Base-by-base conservation (phyloP, 2,888 invertebrate genomes). In the Oxyscelio sp. region DNA sequence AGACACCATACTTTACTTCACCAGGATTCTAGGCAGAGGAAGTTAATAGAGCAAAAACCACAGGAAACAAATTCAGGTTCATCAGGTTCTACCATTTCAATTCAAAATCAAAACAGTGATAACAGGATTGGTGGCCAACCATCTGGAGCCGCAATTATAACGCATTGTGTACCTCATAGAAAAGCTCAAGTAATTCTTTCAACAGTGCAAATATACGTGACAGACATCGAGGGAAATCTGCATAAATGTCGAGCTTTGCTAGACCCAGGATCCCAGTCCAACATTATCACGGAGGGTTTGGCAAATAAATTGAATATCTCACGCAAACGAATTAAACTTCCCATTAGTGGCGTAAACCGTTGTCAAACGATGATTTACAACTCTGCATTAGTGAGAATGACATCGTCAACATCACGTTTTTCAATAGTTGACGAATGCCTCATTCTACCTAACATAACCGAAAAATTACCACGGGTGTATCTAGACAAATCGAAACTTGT, bases 141-240 rank as follows among this genome's bases (percentile, higher is more conserved):
- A 24, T 27, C 24, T 4, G 48, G 21, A 1, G 3, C 8, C 3
- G 19, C 48, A 2, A 13, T 52, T 13, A 34, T 65, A 6, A 45
- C 48, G 24, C 48, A 65, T 48, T 65, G 65, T 27, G 17, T 27
- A 6, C 31, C 65, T 2, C 6, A 65, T 4, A 24, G 48, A 15
- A 0, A 9, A 48, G 27, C 43, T 9, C 43, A 24, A 1, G 31
- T 48, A 5, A 48, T 65, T 4, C 31, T 65, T 4, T 65, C 65
- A 13, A 65, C 65, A 1, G 65, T 48, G 11, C 45, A 24, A 3
- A 31, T 65, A 11, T 65, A 65, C 17, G 17, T 48, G 19, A 19
- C 17, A 24, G 65, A 65, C 13, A 15, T 27, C 1, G 48, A 48
- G 15, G 65, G 65, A 17, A 65, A 65, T n/a, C n/a, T n/a, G n/a